Percentiles rank a stretch among this genome's conserved stretches.
Evolutionary conservation across 2,888 invertebrate species (phyloP).

Genomic region (Petrolisthes manimaculis): DNA sequence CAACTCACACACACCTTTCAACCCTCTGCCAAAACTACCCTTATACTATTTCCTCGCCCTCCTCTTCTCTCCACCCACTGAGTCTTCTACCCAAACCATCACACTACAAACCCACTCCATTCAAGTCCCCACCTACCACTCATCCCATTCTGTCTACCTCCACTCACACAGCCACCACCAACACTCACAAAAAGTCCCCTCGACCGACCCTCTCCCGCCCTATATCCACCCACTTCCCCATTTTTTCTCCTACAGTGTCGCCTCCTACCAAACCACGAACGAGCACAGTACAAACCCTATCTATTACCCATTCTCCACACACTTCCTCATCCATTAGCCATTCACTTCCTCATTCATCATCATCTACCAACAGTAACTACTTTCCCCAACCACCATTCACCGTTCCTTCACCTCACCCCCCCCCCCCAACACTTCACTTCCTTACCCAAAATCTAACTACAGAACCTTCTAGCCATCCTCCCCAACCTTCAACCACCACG

Average conservation of each 20-base stretch:
- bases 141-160: neutral
- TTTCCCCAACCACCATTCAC: neutral
- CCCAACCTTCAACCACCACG: neutral
- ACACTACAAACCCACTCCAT: too few species aligned
- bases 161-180: neutral
- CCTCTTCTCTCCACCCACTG: neutral
- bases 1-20: too few species aligned
- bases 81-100: neutral
- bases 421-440: neutral
- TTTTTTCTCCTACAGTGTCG: neutral
- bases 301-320: neutral
- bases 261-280: neutral
- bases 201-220: neutral
- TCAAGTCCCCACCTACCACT: neutral
- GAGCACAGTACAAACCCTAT: neutral
- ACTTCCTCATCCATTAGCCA: neutral
- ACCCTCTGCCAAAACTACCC: neutral
- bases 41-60: neutral
- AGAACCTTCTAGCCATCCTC: neutral
- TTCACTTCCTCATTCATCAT: neutral
- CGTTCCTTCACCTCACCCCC: neutral
- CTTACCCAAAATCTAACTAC: neutral
- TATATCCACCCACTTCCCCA: neutral
- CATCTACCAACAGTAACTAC: neutral
- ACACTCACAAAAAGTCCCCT: too few species aligned